Evolutionary conservation across 92 coral and sea anemone genomes (phyloP), one percentile per base, ranked within the genome.

Genomic region (Chrysogorgia sp.): DNA sequence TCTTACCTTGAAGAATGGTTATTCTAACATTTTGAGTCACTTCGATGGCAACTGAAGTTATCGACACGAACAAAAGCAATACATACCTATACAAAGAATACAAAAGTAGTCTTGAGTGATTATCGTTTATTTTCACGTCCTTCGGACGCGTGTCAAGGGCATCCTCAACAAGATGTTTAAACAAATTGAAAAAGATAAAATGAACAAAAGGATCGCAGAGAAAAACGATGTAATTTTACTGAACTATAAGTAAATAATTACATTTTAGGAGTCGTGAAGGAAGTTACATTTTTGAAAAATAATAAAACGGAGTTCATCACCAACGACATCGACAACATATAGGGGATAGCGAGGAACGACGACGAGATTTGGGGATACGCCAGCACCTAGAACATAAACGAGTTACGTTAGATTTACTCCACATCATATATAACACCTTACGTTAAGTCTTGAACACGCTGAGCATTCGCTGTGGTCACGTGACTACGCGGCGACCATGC

Each of bases 341-440:
- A 64, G 34, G 71, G 48, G 32, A 64, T 35, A 19, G 71, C 33
- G 48, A 64, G 28, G 49, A 64, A 33, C 34, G 71, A 64, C 15
- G 71, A 64, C 24, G 71, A 45, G 33, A 34, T 20, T 34, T 64
- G 25, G 15, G 71, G 71, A 64, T 64, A 64, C 2, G 48, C 48
- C 23, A 64, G 48, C 23, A 28, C 40, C 67, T 61, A 31, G 22
- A 61, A 10, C 24, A 58, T 29, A 58, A 17, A 58, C 17, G 10
- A n/a, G 31, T 52, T 26, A 52, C 2, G 23, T 19, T 3, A 2
- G 19, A 3, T 52, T 52, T 52, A 21, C 19, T 5, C 31, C 15
- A 59, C 17, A 7, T 22, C 32, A 21, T 10, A n/a, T n/a, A n/a
- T n/a, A n/a, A n/a, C n/a, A n/a, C n/a, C n/a, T n/a, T n/a, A n/a